A percentile compares a stretch with the other conserved stretches of the same genome.
Evolutionary conservation across 1,140 invertebrate genomes (phyloP).

Genomic region (Triops longicaudatus): DNA sequence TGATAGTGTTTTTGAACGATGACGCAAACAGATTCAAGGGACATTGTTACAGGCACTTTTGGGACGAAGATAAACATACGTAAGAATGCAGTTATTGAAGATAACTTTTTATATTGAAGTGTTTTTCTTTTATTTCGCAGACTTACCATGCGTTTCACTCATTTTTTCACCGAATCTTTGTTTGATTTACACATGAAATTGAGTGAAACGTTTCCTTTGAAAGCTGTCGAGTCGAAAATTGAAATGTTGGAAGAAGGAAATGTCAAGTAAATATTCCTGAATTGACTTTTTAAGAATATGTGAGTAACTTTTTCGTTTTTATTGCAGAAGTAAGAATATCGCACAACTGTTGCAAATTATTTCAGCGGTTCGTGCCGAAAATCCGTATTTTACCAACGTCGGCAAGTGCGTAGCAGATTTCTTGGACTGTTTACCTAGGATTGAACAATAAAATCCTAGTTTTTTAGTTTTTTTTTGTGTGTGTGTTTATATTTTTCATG

Average conservation of each 20-base stretch:
- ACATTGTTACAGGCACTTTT: background rate
- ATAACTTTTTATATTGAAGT: background rate
- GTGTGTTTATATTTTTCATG: no score
- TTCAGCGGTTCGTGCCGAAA: background rate
- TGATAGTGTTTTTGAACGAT: background rate
- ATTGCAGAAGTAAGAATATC: background rate
- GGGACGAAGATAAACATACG: background rate
- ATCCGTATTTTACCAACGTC: background rate
- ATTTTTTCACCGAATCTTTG: background rate
- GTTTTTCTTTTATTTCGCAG: background rate
- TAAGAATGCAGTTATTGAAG: background rate
- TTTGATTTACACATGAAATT: background rate
- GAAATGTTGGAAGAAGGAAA: background rate
- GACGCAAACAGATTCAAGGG: background rate
- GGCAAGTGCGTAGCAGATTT: background rate
- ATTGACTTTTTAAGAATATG: background rate
- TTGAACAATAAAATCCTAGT: background rate
- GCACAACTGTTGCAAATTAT: background rate
- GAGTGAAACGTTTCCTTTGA: background rate
- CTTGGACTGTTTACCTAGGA: background rate
- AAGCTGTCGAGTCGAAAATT: background rate
- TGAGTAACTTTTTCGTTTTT: background rate
- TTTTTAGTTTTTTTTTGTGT: no score
- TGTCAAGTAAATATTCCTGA: background rate
- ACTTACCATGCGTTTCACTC: background rate